A percentile compares a stretch with the other conserved stretches of the same genome.
phyloP scores from a whole-genome alignment of 2,888 invertebrate genomes.

The Habroteleia sp. region DNA sequence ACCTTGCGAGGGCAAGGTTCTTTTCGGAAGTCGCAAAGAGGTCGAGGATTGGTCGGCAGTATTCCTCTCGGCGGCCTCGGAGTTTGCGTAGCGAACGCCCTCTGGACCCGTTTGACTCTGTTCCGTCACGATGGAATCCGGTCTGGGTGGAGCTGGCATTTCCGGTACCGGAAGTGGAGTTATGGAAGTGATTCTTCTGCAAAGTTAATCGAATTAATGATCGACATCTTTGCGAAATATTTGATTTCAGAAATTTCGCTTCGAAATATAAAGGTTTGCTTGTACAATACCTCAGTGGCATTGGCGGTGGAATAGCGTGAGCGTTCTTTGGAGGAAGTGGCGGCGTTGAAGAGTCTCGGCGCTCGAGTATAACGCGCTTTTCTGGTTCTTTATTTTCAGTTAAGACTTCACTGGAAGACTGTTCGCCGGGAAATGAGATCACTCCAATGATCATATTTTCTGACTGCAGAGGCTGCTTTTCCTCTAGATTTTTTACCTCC shows the following conservation, averaged over 20 bases:
- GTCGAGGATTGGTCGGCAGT: conserved; percentile 2
- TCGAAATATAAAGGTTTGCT: not conserved
- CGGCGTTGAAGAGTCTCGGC: conserved; percentile 75
- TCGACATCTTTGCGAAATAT: too few relatives aligned
- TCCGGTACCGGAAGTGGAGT: conserved; percentile 75
- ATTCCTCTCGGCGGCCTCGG: conserved; percentile 48
- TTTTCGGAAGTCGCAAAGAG: conserved; percentile 66
- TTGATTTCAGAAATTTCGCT: too few relatives aligned
- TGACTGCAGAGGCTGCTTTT: conserved; percentile 71
- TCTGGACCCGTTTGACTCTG: conserved; percentile 23
- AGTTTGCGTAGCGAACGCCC: conserved; percentile 23
- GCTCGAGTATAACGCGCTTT: conserved; percentile 67
- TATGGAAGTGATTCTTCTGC: conserved; percentile 76
- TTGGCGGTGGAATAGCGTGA: conserved; percentile 76
- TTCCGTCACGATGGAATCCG: conserved; percentile 72
- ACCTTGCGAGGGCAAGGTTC: conserved; percentile 82
- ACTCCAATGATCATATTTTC: conserved; percentile 13
- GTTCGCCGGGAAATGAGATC: conserved; percentile 9
- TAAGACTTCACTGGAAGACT: conserved; percentile 27
- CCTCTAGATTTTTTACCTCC: conserved; percentile 74
- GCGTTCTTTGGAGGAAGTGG: conserved; percentile 79
- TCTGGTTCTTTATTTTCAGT: conserved; percentile 53
- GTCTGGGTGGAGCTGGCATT: conserved; percentile 77
- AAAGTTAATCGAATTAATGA: not conserved
- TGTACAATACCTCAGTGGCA: conserved; percentile 69